phyloP scores from a whole-genome alignment of 1,140 invertebrate species.

The Drosophila ercepeae region DNA sequence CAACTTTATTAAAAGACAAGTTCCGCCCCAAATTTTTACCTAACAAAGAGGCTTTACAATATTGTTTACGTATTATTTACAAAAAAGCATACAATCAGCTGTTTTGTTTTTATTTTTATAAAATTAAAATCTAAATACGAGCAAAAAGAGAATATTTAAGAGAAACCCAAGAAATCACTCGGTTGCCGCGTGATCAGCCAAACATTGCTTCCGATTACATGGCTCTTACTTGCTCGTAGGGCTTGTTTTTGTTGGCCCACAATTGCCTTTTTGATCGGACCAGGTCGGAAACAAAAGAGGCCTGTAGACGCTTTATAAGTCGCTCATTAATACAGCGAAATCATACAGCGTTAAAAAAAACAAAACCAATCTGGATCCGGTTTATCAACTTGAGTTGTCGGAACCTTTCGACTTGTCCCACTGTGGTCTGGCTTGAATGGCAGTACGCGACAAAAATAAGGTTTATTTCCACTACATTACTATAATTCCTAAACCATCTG shows the following conservation, averaged over 20 bases:
- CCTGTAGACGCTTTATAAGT: conserved; percentile 3
- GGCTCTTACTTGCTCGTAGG: conserved; percentile 6
- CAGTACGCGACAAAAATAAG: not conserved
- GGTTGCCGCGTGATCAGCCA: conserved; percentile 29
- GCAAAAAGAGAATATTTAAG: not conserved
- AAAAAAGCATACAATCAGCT: conserved; percentile 17
- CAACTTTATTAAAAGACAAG: too few species aligned
- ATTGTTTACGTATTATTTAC: not conserved
- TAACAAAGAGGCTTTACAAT: not conserved
- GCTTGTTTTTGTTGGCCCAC: conserved; percentile 18
- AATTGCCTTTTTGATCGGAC: conserved; percentile 18
- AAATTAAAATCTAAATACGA: not conserved
- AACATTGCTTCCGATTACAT: conserved; percentile 17
- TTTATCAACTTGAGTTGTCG: conserved; percentile 37
- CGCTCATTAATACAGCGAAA: conserved; percentile 20
- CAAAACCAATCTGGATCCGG: conserved; percentile 42
- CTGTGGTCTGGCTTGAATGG: not conserved
- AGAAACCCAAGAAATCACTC: conserved; percentile 26
- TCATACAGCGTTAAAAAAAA: conserved; percentile 14
- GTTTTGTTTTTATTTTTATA: conserved; percentile 11
- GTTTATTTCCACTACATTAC: not conserved
- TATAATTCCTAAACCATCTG: not conserved
- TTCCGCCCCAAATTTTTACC: not conserved
- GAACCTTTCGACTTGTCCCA: not conserved
- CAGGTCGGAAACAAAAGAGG: conserved; percentile 39